A percentile compares a stretch with the other conserved stretches of the same genome.
These are phyloP conservation scores for Naso thynnoides DNA, from an alignment of 2,797 vertebrate genomes.

Conservation along the genomic window DNA sequence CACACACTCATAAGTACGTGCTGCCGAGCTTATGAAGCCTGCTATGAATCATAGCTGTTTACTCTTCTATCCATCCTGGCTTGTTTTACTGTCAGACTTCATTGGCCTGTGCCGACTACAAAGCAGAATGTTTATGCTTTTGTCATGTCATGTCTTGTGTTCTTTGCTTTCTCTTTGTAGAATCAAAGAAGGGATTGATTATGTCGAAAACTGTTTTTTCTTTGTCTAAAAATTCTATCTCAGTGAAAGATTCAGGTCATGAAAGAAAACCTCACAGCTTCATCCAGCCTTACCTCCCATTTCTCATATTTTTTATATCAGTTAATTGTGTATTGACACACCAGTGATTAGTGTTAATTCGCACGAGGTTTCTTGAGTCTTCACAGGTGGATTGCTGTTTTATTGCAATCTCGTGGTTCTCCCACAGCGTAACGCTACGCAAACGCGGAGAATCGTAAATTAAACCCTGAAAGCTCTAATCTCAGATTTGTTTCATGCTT, in stretches of 20 bases:
- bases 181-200: conserved; percentile 68
- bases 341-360: conserved; percentile 56
- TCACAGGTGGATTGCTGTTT: conserved; percentile 42
- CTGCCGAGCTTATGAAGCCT: conserved; percentile 51
- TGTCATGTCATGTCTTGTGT: conserved; percentile 59
- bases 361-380: conserved; percentile 22
- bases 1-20: conserved; percentile 7
- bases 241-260: conserved; percentile 55
- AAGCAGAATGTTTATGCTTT: conserved; percentile 73
- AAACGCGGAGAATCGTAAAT: conserved; percentile 64
- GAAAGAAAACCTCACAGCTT: conserved; percentile 30
- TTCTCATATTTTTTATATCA: conserved; percentile 19
- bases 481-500: conserved; percentile 68
- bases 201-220: conserved; percentile 11
- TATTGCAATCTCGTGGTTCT: conserved; percentile 52
- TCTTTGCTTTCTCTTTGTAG: conserved; percentile 36
- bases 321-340: conserved; percentile 59
- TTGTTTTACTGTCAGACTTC: conserved; percentile 68
- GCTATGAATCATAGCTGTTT: conserved; percentile 76
- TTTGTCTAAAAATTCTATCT: background rate
- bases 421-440: conserved; percentile 35
- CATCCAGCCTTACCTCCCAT: conserved; percentile 14
- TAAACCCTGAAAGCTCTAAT: conserved; percentile 65
- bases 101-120: conserved; percentile 65
- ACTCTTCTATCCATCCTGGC: conserved; percentile 68